These are phyloP conservation scores for Natrix natrix DNA, from an alignment of 2,797 vertebrate genomes.

Conservation along the genomic window DNA sequence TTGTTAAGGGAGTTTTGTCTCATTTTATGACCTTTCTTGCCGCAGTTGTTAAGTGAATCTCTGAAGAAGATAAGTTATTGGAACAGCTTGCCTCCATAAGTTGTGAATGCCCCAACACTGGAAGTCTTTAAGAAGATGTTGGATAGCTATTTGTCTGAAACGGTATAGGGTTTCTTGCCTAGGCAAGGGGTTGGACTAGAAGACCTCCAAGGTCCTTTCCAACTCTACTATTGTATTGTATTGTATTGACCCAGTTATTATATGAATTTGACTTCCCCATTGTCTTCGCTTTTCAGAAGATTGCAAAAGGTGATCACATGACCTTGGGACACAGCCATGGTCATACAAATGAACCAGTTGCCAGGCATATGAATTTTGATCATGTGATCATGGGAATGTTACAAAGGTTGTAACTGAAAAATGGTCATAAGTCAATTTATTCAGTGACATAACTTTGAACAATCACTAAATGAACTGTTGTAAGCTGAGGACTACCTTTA, in stretches of 20 bases:
- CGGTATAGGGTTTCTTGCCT: too few species aligned
- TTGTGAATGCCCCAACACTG: too few species aligned
- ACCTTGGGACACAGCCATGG: background rate
- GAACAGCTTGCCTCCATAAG: too few species aligned
- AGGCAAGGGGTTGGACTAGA: too few species aligned
- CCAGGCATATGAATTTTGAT: background rate
- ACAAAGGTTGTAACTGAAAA: background rate
- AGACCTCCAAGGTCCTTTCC: too few species aligned
- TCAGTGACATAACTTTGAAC: background rate
- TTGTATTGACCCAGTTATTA: background rate
- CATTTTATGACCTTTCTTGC: background rate
- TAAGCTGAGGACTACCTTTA: background rate
- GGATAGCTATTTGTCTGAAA: too few species aligned
- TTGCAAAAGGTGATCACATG: background rate
- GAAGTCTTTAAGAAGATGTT: too few species aligned
- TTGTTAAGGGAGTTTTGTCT: background rate
- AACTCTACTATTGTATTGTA: background rate
- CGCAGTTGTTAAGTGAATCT: background rate
- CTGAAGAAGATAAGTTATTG: background rate
- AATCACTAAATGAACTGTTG: background rate
- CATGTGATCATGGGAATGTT: background rate
- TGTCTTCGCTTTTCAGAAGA: background rate
- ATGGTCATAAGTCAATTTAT: background rate
- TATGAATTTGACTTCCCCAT: background rate
- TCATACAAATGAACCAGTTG: background rate